phyloP scores from a whole-genome alignment of 2,797 vertebrate species.

The Cuniculus paca region DNA sequence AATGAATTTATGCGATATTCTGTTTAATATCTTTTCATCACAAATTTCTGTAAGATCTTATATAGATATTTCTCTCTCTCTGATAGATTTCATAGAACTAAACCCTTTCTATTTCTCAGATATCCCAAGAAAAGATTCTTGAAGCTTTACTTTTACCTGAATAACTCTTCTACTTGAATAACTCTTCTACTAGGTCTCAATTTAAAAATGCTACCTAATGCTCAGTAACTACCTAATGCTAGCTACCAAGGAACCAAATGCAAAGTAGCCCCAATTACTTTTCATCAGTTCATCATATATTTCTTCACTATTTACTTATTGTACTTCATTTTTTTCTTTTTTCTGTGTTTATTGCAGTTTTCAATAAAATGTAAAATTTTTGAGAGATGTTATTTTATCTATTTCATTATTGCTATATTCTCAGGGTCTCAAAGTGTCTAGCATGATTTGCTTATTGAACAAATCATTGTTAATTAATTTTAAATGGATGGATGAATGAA shows the following conservation, averaged over 20 bases:
- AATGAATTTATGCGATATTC: conserved; percentile 18
- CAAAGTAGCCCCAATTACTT: background rate
- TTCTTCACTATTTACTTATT: background rate
- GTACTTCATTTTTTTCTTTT: background rate
- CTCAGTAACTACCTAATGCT: background rate
- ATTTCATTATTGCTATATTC: background rate
- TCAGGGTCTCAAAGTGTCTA: background rate
- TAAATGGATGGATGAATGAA: background rate
- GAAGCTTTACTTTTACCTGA: background rate
- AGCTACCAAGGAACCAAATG: background rate
- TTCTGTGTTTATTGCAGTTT: background rate
- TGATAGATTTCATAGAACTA: background rate
- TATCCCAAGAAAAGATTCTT: background rate
- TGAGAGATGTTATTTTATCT: background rate
- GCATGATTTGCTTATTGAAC: background rate
- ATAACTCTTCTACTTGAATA: background rate
- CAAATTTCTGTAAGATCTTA: conserved; percentile 7
- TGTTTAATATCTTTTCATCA: background rate
- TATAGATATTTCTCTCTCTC: background rate
- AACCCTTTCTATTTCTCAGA: background rate
- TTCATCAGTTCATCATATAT: background rate
- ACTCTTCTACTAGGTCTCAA: background rate
- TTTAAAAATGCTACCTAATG: background rate
- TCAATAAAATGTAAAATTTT: background rate
- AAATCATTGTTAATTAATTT: conserved; percentile 18